Conservation (phyloP, 2,113 vertebrate species). For the Cepphus grylle region DNA sequence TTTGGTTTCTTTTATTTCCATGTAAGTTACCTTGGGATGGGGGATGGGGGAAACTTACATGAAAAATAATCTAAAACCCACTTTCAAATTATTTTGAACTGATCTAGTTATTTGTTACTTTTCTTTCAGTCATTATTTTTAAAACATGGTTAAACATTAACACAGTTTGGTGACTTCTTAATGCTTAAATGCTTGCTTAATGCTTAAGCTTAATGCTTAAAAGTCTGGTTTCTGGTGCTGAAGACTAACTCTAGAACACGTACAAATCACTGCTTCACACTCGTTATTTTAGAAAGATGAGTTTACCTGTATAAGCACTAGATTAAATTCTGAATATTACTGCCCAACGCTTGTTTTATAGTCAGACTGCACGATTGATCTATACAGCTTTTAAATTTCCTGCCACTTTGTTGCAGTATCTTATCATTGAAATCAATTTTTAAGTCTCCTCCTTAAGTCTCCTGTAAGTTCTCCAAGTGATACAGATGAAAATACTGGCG, state of each 20-base stretch:
- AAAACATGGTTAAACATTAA: conserved; percentile 41
- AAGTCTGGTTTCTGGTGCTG: background rate
- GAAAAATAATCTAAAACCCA: conserved; percentile 63
- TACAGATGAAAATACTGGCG: background rate
- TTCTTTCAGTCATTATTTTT: conserved; percentile 40
- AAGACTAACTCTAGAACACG: conserved; percentile 1
- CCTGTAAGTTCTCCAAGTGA: background rate
- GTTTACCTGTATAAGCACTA: background rate
- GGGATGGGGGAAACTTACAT: conserved; percentile 65
- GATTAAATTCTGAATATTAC: background rate
- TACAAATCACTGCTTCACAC: background rate
- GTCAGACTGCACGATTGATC: background rate
- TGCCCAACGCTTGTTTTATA: background rate
- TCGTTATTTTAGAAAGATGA: background rate
- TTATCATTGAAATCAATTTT: background rate
- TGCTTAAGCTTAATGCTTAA: background rate
- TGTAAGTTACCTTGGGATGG: conserved; percentile 72
- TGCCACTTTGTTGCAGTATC: background rate
- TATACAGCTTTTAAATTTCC: background rate
- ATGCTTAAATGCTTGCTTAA: no score
- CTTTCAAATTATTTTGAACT: conserved; percentile 35
- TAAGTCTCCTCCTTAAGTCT: background rate
- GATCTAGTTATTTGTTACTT: conserved; percentile 53
- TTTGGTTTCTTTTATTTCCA: conserved; percentile 77
- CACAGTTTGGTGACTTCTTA: background rate